Evolutionary conservation across 2,888 invertebrate genomes (phyloP), one percentile per base, ranked within the genome.

Genomic region (Dynastes grantii): DNA sequence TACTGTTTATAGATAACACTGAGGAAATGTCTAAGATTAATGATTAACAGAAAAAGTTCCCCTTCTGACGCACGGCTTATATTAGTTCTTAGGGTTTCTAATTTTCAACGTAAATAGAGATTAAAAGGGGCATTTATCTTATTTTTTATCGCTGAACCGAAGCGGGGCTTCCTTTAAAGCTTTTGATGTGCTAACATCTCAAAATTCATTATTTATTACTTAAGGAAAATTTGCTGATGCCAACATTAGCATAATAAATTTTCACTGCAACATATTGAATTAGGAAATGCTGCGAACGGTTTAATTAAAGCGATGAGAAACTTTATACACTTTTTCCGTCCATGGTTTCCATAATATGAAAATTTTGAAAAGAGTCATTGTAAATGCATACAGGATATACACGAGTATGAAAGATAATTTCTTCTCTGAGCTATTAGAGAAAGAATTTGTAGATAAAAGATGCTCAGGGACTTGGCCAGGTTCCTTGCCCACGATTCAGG

Each of bases 61-160:
- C 65, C 76, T 68, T 71, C 61, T 27, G 61, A 58, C 5, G 40
- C 76, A 67, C 67, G 45, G 55, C 76, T 67, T 76, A 68, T 76
- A 76, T 76, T 76, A 65, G 76, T 76, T 67, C 76, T 76, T 76
- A 65, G 53, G 67, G 68, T 76, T 68, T 76, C 76, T 76, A 76
- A 76, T 76, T 76, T 76, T 67, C 58, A 45, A 55, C 58, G 76
- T 76, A 76, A 76, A 68, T 76, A 76, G 40, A 58, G 76, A 68
- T 76, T 76, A 76, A 76, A 65, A 58, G 76, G 37, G 58, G 68
- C 67, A 76, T 76, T 75, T 75, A 75, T 75, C 73, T 75, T 75
- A 75, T 75, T 75, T 75, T 75, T 75, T 75, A 61, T 75, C 73
- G 61, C 45, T 13, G 63, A 75, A 32, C 13, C 22, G 11, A 22